Evolutionary conservation across 2,113 vertebrate species (phyloP).

Genomic region (Dissostichus mawsoni): DNA sequence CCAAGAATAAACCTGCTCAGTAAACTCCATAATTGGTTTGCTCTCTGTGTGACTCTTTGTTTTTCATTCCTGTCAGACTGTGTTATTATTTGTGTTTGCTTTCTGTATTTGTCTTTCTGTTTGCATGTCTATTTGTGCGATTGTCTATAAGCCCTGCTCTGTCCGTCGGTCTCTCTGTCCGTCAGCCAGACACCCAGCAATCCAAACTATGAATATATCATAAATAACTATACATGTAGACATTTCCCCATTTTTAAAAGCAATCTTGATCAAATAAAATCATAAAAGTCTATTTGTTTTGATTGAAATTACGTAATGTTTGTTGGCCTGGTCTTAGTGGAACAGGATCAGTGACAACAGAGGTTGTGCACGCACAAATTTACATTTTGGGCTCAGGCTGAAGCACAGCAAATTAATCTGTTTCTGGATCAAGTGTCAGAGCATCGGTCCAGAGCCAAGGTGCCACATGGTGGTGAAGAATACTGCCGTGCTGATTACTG

Average conservation of each 20-base stretch:
- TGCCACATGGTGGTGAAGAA: conserved; percentile 25
- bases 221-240: not conserved
- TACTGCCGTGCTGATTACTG: conserved; percentile 24
- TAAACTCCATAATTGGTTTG: not conserved
- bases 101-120: not conserved
- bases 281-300: not conserved
- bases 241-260: not conserved
- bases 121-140: not conserved
- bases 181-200: not conserved
- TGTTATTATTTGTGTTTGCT: not conserved
- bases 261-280: not conserved
- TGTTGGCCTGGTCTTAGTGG: not conserved
- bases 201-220: not conserved
- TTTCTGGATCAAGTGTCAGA: not conserved
- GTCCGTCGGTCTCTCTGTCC: not conserved
- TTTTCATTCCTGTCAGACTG: not conserved
- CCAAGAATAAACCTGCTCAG: not conserved
- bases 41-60: not conserved
- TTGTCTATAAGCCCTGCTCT: not conserved
- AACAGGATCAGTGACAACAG: not conserved
- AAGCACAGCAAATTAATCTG: conserved; percentile 16
- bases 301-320: not conserved
- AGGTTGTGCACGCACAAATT: conserved; percentile 23
- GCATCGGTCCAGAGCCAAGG: not conserved
- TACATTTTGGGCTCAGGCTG: conserved; percentile 22